Evolutionary conservation across 2,797 vertebrate species (phyloP).

Genomic region (Zenarchopterus dispar): DNA sequence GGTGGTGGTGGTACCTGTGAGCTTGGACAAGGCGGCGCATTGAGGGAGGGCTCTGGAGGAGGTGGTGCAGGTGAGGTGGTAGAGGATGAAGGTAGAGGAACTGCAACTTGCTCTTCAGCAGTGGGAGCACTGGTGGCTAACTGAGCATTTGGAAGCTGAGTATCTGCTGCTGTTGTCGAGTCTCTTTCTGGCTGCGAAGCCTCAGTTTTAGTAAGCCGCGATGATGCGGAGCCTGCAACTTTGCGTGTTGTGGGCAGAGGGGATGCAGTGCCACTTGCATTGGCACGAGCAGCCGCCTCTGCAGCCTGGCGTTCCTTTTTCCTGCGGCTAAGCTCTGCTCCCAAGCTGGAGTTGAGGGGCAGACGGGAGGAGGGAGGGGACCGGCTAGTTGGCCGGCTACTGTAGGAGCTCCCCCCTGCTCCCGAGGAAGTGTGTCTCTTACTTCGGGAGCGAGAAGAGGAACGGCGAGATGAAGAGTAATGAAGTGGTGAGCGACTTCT

Average conservation of each 20-base stretch:
- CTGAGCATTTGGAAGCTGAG: slow-evolving; percentile 71
- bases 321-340: slow-evolving; percentile 93
- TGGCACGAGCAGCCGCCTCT: slow-evolving; percentile 84
- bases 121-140: slow-evolving; percentile 58
- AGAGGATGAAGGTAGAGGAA: slow-evolving; percentile 70
- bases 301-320: slow-evolving; percentile 95
- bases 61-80: slow-evolving; percentile 79
- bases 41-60: slow-evolving; percentile 72
- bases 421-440: slow-evolving; percentile 89
- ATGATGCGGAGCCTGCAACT: slow-evolving; percentile 36
- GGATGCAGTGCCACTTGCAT: slow-evolving; percentile 66
- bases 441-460: slow-evolving; percentile 89
- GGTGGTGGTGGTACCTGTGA: slow-evolving; percentile 76
- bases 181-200: slow-evolving; percentile 64
- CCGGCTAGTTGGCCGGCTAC: slow-evolving; percentile 90
- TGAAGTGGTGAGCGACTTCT: slow-evolving; percentile 92
- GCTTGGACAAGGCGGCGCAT: slow-evolving; percentile 41
- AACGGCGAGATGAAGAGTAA: slow-evolving; percentile 83
- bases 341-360: slow-evolving; percentile 93
- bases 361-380: slow-evolving; percentile 89
- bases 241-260: slow-evolving; percentile 70
- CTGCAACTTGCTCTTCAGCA: slow-evolving; percentile 64
- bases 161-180: slow-evolving; percentile 54
- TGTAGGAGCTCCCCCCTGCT: slow-evolving; percentile 79
- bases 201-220: slow-evolving; percentile 65